These are phyloP conservation scores for Melanerpes formicivorus DNA, from an alignment of 2,113 vertebrate genomes.

Conservation along the genomic window DNA sequence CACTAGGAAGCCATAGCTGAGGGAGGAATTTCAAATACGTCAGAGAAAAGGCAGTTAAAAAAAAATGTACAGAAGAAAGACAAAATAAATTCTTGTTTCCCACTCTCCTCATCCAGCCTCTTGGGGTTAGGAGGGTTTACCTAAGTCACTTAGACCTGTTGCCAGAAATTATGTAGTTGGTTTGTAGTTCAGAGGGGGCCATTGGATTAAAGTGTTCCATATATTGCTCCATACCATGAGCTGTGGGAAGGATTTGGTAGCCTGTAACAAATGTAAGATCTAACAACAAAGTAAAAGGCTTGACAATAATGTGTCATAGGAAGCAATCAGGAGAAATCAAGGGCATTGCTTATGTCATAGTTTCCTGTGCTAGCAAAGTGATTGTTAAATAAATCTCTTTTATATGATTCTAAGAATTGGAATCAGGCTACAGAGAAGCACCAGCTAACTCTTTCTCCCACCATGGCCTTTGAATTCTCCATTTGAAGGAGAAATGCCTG, in stretches of 20 bases:
- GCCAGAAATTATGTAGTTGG: background rate
- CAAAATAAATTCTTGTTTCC: background rate
- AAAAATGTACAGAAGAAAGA: background rate
- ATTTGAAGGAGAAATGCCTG: background rate
- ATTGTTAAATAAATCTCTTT: background rate
- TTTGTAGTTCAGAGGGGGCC: background rate
- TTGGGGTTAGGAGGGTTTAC: background rate
- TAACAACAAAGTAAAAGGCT: background rate
- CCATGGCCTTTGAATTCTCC: background rate
- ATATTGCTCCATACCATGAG: background rate
- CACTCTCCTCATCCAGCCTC: background rate
- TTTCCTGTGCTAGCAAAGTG: background rate
- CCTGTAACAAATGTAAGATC: background rate
- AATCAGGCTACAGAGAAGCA: background rate
- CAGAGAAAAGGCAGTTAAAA: background rate
- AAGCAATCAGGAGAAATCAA: constrained; percentile 23
- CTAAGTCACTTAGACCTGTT: background rate
- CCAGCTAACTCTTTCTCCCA: background rate
- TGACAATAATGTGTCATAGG: background rate
- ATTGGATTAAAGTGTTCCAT: background rate
- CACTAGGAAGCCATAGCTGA: background rate
- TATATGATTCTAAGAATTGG: background rate
- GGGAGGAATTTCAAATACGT: background rate
- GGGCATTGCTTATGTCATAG: constrained; percentile 9
- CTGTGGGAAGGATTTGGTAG: background rate